phyloP scores from a whole-genome alignment of 2,888 invertebrate species.

The Hemicrepidius hirtus region DNA sequence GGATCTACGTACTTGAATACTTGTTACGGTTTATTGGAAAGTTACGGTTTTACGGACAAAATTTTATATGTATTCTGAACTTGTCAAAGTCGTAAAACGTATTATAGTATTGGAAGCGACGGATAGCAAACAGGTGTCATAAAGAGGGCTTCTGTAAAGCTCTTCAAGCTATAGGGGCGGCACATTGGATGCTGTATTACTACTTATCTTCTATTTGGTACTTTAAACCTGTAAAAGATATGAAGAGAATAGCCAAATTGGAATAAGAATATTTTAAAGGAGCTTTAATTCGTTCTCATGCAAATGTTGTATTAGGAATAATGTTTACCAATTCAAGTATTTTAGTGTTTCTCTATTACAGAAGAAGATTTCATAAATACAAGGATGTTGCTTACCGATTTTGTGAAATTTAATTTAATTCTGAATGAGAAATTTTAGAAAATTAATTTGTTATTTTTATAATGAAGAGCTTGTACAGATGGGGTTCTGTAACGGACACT shows the following conservation, averaged over 20 bases:
- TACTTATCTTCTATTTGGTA: constrained; percentile 29
- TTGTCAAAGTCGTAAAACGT: constrained; percentile 58
- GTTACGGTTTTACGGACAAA: constrained; percentile 56
- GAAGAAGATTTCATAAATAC: too few relatives aligned
- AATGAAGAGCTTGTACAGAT: too few relatives aligned
- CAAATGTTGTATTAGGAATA: too few relatives aligned
- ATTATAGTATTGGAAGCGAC: constrained; percentile 49
- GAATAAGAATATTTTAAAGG: not conserved
- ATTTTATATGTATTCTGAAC: constrained; percentile 61
- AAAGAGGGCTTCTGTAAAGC: constrained; percentile 52
- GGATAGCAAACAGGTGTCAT: constrained; percentile 60
- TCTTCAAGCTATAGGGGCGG: constrained; percentile 38
- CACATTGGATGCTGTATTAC: constrained; percentile 19
- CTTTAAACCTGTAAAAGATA: constrained; percentile 12
- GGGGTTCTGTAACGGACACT: too few relatives aligned
- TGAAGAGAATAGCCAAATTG: not conserved
- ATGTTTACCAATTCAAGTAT: too few relatives aligned
- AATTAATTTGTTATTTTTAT: too few relatives aligned
- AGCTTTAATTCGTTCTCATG: too few relatives aligned
- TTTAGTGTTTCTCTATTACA: too few relatives aligned
- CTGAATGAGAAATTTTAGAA: too few relatives aligned
- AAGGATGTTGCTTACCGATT: too few relatives aligned
- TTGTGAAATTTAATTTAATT: too few relatives aligned
- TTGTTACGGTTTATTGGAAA: constrained; percentile 53
- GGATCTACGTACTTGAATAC: constrained; percentile 17